A percentile compares a stretch with the other conserved stretches of the same genome.
Conservation (phyloP, 2,888 invertebrate species). For the Iselma pallidipennis region DNA sequence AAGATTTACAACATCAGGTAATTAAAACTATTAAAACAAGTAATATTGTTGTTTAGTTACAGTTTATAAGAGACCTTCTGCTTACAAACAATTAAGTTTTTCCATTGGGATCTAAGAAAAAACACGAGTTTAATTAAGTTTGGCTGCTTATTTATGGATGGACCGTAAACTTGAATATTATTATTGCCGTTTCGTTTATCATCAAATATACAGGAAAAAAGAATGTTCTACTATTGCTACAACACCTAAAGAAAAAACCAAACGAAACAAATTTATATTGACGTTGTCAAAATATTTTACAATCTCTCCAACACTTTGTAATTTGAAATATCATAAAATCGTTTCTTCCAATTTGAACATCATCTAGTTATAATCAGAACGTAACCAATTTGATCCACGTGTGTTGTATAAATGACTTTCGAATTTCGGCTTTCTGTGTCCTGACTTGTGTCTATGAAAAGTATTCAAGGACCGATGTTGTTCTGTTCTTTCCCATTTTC, state of each 20-base stretch:
- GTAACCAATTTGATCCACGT: background rate
- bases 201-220: conserved; percentile 2
- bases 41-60: conserved; percentile 24
- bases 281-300: conserved; percentile 1
- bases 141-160: conserved; percentile 10
- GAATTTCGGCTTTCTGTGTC: background rate
- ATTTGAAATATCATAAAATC: background rate
- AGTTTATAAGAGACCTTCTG: conserved; percentile 11
- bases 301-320: background rate
- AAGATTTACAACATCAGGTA: conserved; percentile 21
- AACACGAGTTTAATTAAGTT: conserved; percentile 25
- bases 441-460: too few species aligned
- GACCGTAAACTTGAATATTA: conserved; percentile 9
- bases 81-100: conserved; percentile 16
- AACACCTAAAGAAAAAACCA: background rate
- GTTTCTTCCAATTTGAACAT: background rate
- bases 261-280: background rate
- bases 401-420: background rate
- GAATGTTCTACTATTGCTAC: too few species aligned
- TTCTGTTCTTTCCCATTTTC: background rate
- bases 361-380: background rate
- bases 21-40: conserved; percentile 21
- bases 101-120: background rate
- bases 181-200: conserved; percentile 1
- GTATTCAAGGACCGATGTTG: background rate